phyloP scores from a whole-genome alignment of 2,888 invertebrate species.

The Emmelina monodactyla region DNA sequence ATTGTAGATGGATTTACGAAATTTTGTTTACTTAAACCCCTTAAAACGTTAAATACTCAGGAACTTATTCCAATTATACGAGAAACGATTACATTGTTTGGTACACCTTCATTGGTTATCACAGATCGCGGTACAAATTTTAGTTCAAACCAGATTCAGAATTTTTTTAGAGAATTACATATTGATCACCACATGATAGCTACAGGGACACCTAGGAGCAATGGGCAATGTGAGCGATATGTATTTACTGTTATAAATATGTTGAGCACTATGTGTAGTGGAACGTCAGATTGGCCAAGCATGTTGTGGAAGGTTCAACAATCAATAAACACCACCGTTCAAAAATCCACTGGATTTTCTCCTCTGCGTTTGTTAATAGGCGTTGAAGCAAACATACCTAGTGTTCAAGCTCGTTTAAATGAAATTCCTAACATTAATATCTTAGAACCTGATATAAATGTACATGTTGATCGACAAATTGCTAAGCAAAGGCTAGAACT shows the following conservation, averaged over 20 bases:
- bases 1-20: slow-evolving; percentile 22
- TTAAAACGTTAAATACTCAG: slow-evolving; percentile 15
- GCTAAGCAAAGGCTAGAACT: not conserved
- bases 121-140: slow-evolving; percentile 16
- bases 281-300: slow-evolving; percentile 15
- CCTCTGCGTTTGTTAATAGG: slow-evolving; percentile 8
- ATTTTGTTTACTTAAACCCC: slow-evolving; percentile 18
- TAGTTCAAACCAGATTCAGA: slow-evolving; percentile 6
- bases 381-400: slow-evolving; percentile 7
- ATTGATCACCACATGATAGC: slow-evolving; percentile 14
- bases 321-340: slow-evolving; percentile 9
- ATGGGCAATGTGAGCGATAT: slow-evolving; percentile 13
- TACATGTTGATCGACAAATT: slow-evolving; percentile 3
- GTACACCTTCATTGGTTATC: slow-evolving; percentile 11
- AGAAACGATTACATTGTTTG: slow-evolving; percentile 16
- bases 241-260: slow-evolving; percentile 12
- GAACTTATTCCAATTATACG: slow-evolving; percentile 16
- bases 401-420: slow-evolving; percentile 5
- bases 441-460: not conserved
- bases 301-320: slow-evolving; percentile 12
- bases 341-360: slow-evolving; percentile 11
- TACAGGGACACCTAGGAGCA: slow-evolving; percentile 13
- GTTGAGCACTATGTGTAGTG: slow-evolving; percentile 10
- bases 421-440: not conserved
- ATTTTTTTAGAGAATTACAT: slow-evolving; percentile 7